phyloP scores from a whole-genome alignment of 2,113 vertebrate genomes.

The Anolis sagrei region DNA sequence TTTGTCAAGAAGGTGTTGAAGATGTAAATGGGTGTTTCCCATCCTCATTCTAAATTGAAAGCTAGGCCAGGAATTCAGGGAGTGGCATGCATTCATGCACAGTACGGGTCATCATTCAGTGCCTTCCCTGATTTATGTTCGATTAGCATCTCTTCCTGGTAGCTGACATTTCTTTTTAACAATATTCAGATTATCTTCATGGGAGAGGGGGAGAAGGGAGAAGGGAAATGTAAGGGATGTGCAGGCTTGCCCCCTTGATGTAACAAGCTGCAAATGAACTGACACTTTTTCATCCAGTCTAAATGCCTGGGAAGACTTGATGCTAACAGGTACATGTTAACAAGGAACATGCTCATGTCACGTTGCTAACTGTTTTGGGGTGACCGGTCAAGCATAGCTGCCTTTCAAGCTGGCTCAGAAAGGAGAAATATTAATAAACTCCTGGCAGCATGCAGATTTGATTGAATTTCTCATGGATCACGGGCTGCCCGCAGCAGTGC shows the following conservation, averaged over 20 bases:
- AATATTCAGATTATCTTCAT: constrained; percentile 34
- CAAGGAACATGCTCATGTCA: constrained; percentile 60
- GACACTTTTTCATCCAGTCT: constrained; percentile 61
- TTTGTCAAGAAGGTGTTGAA: neutral
- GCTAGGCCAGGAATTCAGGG: neutral
- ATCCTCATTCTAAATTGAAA: neutral
- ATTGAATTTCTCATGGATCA: constrained; percentile 78
- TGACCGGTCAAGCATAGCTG: constrained; percentile 65
- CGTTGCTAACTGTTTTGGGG: constrained; percentile 69
- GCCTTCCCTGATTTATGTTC: constrained; percentile 43
- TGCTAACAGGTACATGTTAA: constrained; percentile 63
- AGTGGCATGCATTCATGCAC: neutral
- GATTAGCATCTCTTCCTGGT: constrained; percentile 49
- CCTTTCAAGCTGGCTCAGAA: constrained; percentile 71
- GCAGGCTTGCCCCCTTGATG: constrained; percentile 39
- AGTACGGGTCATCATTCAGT: neutral
- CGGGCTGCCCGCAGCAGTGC: constrained; percentile 66
- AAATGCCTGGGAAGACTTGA: constrained; percentile 65
- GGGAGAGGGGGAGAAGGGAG: constrained; percentile 6
- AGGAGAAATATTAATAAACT: constrained; percentile 77
- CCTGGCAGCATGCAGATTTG: constrained; percentile 71
- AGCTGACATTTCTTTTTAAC: constrained; percentile 55
- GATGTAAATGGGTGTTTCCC: neutral
- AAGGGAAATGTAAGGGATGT: constrained; percentile 33
- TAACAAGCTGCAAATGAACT: constrained; percentile 56